A percentile compares a stretch with the other conserved stretches of the same genome.
Conservation (phyloP, 2,113 vertebrate species). For the Uropsilus gracilis region DNA sequence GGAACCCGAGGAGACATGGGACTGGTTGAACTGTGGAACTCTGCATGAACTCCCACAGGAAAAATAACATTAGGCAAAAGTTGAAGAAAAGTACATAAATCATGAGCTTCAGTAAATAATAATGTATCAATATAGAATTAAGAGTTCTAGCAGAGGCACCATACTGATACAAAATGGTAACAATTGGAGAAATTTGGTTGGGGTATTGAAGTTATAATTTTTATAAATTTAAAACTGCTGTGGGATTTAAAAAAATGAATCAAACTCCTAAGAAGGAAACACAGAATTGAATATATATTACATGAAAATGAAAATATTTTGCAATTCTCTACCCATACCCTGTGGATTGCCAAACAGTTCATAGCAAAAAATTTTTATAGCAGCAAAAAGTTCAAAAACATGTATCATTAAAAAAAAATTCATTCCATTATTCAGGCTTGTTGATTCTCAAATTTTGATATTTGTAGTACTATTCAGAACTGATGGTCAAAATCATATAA, state of each 20-base stretch:
- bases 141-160: not conserved
- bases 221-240: not conserved
- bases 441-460: slow-evolving; percentile 10
- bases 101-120: too few species aligned
- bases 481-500: not conserved
- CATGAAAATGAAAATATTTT: not conserved
- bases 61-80: too few species aligned
- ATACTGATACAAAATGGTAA: not conserved
- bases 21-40: not conserved
- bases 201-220: not conserved
- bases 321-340: not conserved
- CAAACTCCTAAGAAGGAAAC: not conserved
- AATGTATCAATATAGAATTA: not conserved
- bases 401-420: too few species aligned
- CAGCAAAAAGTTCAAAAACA: not conserved
- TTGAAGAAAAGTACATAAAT: too few species aligned
- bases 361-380: not conserved
- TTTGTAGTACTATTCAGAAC: not conserved
- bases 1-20: not conserved
- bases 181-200: not conserved
- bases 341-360: not conserved
- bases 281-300: not conserved
- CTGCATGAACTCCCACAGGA: not conserved
- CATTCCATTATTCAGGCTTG: not conserved
- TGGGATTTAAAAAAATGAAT: not conserved